Evolutionary conservation across 2,797 vertebrate species (phyloP), one percentile per base, ranked within the genome.

Genomic region (Macrochelys suwanniensis): DNA sequence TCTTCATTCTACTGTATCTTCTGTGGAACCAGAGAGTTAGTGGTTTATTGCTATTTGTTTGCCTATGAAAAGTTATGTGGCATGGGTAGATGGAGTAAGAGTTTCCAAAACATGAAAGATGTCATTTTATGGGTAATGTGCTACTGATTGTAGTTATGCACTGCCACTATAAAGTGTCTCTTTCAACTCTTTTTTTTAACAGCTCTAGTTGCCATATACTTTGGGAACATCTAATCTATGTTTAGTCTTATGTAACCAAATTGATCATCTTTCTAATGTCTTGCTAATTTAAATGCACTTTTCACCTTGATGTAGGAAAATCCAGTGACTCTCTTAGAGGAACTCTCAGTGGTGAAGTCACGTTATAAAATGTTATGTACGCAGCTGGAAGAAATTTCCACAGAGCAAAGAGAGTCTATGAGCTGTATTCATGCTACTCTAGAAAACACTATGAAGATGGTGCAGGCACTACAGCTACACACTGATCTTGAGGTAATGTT

Each of bases 351-450:
- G 25, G 94, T 99, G 95, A 99, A 99, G 95, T 98, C 98, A 65
- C 98, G 98, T n/a, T 99, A 99, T 81, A 97, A 98, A 17, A 95
- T 84, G 1, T 97, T 99, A 92, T 98, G 98, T 33, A 47, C 85
- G 1, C 98, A 98, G 94, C 96, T 99, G 96, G 98, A 98, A 80
- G 97, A 98, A 53, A 97, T 99, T 28, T 97, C 97, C n/a, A 47
- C 9, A 2, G 98, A 99, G 78, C 99, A 99, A 96, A 98, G 98
- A 83, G 98, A 98, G 53, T 98, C 98, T 26, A 99, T 99, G 98
- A 97, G 97, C 26, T 94, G 94, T 26, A 99, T 99, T 96, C 98
- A 93, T 79, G 95, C 94, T 93, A 97, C 98, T 89, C 93, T 99
- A 11, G 94, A 96, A 88, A 97, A 97, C 57, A 98, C 99, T 0